Evolutionary conservation across 1,140 invertebrate genomes (phyloP), one percentile per base, ranked within the genome.

Genomic region (Drosophila virilis): DNA sequence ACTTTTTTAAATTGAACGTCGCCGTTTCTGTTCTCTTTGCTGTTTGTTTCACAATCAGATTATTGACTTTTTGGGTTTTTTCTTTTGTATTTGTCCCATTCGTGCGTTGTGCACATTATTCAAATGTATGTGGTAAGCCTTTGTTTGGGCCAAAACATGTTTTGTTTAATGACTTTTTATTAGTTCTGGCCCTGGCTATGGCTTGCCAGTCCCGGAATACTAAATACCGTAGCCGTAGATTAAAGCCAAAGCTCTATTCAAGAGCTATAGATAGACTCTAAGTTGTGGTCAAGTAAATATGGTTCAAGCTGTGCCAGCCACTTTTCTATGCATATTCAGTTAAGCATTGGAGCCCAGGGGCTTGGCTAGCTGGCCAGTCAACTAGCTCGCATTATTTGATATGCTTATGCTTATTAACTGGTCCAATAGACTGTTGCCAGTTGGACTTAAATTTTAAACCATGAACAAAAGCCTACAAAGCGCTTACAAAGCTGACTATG

Each of bases 121-220:
- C 76, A 86, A 78, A 86, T 82, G 84, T 82, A 78, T 74, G 75
- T 74, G 69, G 61, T 74, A 76, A 85, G 82, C 60, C 82, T 82
- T 86, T 86, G 82, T 86, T 81, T 86, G 55, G 50, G 78, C 72
- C 82, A 85, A 86, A 85, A 82, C 82, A 86, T 86, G 82, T 86
- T 86, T 73, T 73, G 65, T 86, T 86, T 88, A 86, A 86, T 86
- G 82, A 88, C 71, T 86, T 86, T 78, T 88, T 86, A 86, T 88
- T 86, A 79, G 78, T 79, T 88, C 78, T 80, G 68, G 52, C 68
- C 17, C 42, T 28, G 57, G 50, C 74, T 59, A 28, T 15, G 42
- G 28, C 37, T 32, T 37, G 42, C 33, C 15, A 13, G 6, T 54
- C 38, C 42, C 57, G 60, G 43, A 75, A 71, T 78, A 71, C 65